Percentiles rank a stretch among this genome's conserved stretches.
phyloP scores from a whole-genome alignment of 1,140 invertebrate species.

The Centruroides sculpturatus region DNA sequence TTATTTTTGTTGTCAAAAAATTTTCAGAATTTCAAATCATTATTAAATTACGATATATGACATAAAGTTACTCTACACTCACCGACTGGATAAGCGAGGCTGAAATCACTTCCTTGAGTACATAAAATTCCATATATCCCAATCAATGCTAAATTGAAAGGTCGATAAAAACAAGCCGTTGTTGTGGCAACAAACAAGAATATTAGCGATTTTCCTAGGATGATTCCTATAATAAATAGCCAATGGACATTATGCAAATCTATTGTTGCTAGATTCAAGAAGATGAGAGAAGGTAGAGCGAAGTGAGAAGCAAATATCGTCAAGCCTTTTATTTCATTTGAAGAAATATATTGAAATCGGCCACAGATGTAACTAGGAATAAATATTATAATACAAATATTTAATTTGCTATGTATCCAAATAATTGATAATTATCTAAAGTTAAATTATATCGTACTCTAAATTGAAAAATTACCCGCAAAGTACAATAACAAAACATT shows the following conservation, averaged over 20 bases:
- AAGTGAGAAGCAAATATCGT: constrained; percentile 90
- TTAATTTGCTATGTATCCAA: no score
- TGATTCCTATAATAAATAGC: constrained; percentile 66
- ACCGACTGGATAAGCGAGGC: constrained; percentile 69
- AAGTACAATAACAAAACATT: constrained; percentile 31
- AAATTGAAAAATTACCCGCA: constrained; percentile 34
- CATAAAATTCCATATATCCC: constrained; percentile 89
- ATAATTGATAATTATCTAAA: no score
- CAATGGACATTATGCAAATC: constrained; percentile 67
- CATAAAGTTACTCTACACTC: neutral
- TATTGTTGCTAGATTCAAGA: constrained; percentile 71
- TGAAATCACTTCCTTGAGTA: constrained; percentile 96
- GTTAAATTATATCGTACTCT: no score
- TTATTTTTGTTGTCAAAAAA: no score
- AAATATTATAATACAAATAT: no score
- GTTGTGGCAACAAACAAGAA: constrained; percentile 71
- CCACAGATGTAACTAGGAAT: constrained; percentile 56
- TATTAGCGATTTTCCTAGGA: constrained; percentile 69
- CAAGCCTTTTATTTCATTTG: constrained; percentile 74
- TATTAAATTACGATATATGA: no score
- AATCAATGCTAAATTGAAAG: constrained; percentile 62
- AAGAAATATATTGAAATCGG: constrained; percentile 62
- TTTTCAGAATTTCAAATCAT: no score
- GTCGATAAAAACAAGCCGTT: constrained; percentile 59
- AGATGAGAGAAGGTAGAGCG: constrained; percentile 82